Conservation (phyloP, 2,113 vertebrate genomes). For the Eudyptes chrysolophus region DNA sequence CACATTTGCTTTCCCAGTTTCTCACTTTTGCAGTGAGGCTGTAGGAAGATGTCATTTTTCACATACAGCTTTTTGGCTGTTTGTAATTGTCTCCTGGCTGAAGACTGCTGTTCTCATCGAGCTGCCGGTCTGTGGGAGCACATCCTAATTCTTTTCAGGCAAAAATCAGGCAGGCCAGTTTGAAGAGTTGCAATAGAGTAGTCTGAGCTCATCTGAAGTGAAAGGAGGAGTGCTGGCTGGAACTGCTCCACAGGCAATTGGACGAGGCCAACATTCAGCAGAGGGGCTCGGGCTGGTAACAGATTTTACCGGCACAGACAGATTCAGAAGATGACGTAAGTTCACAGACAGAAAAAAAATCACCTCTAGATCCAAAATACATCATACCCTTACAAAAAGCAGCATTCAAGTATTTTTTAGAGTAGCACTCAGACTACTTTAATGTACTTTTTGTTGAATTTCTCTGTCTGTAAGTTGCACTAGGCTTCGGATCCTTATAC, state of each 20-base stretch:
- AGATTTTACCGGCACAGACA: background rate
- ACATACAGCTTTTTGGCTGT: background rate
- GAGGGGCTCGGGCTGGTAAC: conserved; percentile 18
- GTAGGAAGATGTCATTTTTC: background rate
- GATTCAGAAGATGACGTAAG: conserved; percentile 3
- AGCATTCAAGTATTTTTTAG: background rate
- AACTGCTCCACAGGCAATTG: background rate
- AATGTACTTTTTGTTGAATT: background rate
- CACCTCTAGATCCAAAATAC: conserved; percentile 1
- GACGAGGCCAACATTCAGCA: conserved; percentile 30
- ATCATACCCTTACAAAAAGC: background rate
- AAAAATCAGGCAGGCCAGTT: background rate
- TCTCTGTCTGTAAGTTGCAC: background rate
- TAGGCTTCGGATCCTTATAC: background rate
- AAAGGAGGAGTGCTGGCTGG: background rate
- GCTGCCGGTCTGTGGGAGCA: background rate
- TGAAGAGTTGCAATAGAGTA: background rate
- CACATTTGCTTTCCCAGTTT: background rate
- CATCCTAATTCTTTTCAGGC: background rate
- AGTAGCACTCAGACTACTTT: background rate
- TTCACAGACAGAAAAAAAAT: background rate
- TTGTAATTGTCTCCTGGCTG: background rate
- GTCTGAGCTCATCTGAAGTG: conserved; percentile 14
- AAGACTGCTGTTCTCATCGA: background rate
- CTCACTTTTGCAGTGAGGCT: background rate